phyloP scores from a whole-genome alignment of 2,113 vertebrate genomes.

The Oriolus oriolus region DNA sequence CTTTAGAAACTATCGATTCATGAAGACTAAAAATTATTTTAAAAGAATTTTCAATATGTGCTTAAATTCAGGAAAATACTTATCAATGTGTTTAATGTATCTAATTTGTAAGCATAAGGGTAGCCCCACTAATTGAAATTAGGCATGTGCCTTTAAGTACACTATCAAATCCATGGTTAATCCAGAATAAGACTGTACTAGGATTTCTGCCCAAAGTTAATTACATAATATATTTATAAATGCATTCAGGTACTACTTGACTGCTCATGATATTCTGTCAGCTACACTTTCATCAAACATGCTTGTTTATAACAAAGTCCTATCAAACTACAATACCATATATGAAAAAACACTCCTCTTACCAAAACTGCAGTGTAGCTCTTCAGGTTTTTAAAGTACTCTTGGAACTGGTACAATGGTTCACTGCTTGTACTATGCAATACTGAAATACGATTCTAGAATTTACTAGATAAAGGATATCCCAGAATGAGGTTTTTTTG shows the following conservation, averaged over 20 bases:
- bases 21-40: not conserved
- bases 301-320: not conserved
- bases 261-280: not conserved
- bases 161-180: not conserved
- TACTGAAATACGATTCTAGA: not conserved
- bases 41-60: not conserved
- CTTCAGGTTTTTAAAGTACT: not conserved
- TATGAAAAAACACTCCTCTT: not conserved
- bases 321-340: not conserved
- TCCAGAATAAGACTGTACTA: not conserved
- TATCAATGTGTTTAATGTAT: not conserved
- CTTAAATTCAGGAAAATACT: not conserved
- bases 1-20: not conserved
- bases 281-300: not conserved
- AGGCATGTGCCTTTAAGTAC: not conserved
- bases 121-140: not conserved
- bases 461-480: not conserved
- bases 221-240: not conserved
- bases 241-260: not conserved
- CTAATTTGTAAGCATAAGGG: not conserved
- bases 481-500: not conserved
- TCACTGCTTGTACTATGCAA: not conserved
- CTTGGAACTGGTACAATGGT: not conserved
- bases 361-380: not conserved
- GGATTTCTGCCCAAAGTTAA: not conserved